Evolutionary conservation across 2,888 invertebrate genomes (phyloP), one percentile per base, ranked within the genome.

Genomic region (Drosophila kokeensis): DNA sequence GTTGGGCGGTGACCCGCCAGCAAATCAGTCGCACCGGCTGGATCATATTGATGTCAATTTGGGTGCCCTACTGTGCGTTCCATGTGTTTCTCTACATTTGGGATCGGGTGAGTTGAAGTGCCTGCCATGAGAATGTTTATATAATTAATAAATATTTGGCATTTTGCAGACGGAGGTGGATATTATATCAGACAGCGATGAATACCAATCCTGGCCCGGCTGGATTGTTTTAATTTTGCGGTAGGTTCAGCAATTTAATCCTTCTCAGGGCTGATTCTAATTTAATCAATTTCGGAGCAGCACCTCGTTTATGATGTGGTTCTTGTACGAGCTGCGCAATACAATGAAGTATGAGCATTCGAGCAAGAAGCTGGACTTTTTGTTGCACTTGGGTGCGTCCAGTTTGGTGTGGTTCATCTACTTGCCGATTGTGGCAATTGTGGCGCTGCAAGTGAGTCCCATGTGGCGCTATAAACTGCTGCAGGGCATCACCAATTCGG

Each of bases 341-440:
- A 97, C 97, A 6, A 97, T 97, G 95, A 94, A 95, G 76, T 96
- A 96, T 83, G 97, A 97, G 91, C 96, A 96, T 92, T 96, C 96
- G 91, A 95, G 95, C 64, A 95, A 96, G 84, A 98, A 98, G 92
- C 94, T 98, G 40, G 97, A 98, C 92, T 99, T 99, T 93, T 95
- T 99, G 65, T 95, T 99, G 58, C 99, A 99, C 93, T 98, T 99
- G 93, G 99, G 99, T 63, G 99, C 99, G 18, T 99, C 99, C 21
- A 98, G 98, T 91, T 94, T 99, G 45, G 99, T 99, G 15, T 99
- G 99, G 99, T 99, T 99, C 92, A 98, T 99, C 83, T 99, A 99
- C 93, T 94, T 99, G 90, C 99, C 99, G 15, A 96, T 99, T 71
- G 96, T 99, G 79, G 99, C 98, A 64, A 95, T 99, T 62, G 97